Evolutionary conservation across 2,888 invertebrate species (phyloP).

Genomic region (Amitus sp.): DNA sequence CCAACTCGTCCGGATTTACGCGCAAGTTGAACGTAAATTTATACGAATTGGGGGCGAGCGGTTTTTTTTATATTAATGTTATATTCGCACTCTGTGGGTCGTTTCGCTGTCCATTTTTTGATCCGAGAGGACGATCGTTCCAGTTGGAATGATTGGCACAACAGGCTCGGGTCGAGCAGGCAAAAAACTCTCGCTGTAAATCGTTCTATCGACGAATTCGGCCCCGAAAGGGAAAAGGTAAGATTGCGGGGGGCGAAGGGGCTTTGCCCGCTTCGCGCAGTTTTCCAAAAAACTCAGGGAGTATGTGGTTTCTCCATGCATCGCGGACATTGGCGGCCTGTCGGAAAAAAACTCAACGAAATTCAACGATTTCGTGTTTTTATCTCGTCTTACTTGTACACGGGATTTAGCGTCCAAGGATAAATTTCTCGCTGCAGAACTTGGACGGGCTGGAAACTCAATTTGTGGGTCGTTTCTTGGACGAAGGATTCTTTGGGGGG

Average conservation of each 20-base stretch:
- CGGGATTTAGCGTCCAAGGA: conserved; percentile 58
- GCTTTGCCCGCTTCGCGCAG: conserved; percentile 40
- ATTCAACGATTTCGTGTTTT: too few species aligned
- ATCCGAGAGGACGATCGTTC: conserved; percentile 48
- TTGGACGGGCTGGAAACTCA: conserved; percentile 59
- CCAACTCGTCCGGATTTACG: too few species aligned
- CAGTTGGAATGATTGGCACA: conserved; percentile 47
- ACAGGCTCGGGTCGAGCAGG: conserved; percentile 41
- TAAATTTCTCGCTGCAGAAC: conserved; percentile 51
- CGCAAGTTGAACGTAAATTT: too few species aligned
- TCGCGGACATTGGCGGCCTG: conserved; percentile 51
- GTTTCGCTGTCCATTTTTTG: conserved; percentile 56
- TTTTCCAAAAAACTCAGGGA: conserved; percentile 55
- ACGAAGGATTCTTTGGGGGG: conserved; percentile 50
- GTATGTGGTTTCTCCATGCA: conserved; percentile 60
- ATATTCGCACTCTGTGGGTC: conserved; percentile 56
- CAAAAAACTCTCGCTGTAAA: conserved; percentile 56
- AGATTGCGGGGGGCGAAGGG: conserved; percentile 42
- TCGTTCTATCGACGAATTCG: conserved; percentile 41
- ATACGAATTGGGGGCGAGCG: too few species aligned
- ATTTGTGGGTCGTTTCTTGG: conserved; percentile 58
- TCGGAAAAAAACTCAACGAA: not conserved
- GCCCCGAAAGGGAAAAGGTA: conserved; percentile 42
- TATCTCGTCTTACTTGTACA: not conserved
- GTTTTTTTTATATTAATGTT: too few species aligned